phyloP scores from a whole-genome alignment of 2,888 invertebrate genomes.

The Polyommatus iphigenia region DNA sequence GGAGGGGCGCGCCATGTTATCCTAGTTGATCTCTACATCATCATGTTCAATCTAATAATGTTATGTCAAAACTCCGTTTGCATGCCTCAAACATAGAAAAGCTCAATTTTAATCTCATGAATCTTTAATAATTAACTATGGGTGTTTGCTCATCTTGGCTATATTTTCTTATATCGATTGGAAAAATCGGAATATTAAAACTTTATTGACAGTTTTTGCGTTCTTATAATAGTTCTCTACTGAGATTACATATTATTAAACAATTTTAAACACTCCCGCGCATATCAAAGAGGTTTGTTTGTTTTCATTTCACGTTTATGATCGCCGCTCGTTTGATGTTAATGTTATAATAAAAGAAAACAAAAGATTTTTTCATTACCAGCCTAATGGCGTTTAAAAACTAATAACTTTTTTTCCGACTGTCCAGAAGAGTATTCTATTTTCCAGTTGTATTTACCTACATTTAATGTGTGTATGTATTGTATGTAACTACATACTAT shows the following conservation, averaged over 20 bases:
- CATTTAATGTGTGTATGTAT: too few relatives aligned
- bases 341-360: not conserved
- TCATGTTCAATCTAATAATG: too few relatives aligned
- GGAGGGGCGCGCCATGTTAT: too few relatives aligned
- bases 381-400: not conserved
- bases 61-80: too few relatives aligned
- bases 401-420: not conserved
- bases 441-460: not conserved
- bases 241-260: not conserved
- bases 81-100: too few relatives aligned
- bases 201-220: not conserved
- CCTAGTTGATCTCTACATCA: too few relatives aligned
- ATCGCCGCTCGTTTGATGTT: slow-evolving; percentile 14
- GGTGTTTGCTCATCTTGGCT: too few relatives aligned
- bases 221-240: not conserved
- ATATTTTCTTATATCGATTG: not conserved
- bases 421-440: too few relatives aligned
- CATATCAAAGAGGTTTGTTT: slow-evolving; percentile 24
- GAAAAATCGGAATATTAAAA: not conserved
- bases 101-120: too few relatives aligned
- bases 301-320: slow-evolving; percentile 21
- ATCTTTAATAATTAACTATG: too few relatives aligned
- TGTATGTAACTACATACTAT: too few relatives aligned
- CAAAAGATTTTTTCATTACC: not conserved
- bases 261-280: not conserved